Evolutionary conservation across 2,113 vertebrate genomes (phyloP), one percentile per base, ranked within the genome.

Genomic region (Nothoprocta pentlandii): DNA sequence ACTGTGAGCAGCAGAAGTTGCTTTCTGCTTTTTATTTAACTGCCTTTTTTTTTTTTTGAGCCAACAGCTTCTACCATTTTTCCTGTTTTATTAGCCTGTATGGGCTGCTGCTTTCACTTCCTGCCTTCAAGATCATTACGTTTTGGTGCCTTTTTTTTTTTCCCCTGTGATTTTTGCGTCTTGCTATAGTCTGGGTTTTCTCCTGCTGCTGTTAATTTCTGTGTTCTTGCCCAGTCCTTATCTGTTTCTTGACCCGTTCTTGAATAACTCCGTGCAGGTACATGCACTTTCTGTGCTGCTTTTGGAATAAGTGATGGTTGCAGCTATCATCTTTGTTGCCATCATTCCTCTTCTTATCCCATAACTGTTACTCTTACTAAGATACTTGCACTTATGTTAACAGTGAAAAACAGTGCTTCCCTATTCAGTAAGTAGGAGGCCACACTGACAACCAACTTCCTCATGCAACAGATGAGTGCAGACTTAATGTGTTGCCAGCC

Each of bases 291-390:
- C 1, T 7, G 20, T 7, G 59, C 39, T 80, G 61, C 15, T 2
- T 73, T 51, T 36, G 46, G 61, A 74, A 1, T 30, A 25, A 41
- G 67, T 26, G 41, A 51, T 21, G 13, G 67, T 61, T 19, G 17
- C 28, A 46, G 47, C 53, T 41, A 5, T 46, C 23, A 19, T 6
- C 30, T 25, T 67, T 46, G 39, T 41, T 67, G 39, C 47, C 47
- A 16, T 26, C 46, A 20, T 28, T 32, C 14, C 22, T 61, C 61
- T 74, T 63, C 17, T 26, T 70, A 9, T 8, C 32, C 10, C 8
- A 15, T 6, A 53, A 26, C 22, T 0, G 0, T 42, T 16, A 30
- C 6, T 56, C 23, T 70, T 58, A 44, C 41, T n/a, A 4, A 0
- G 2, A 5, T 20, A 16, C 11, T n/a, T 10, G 42, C 3, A 4